These are phyloP conservation scores for Crotalus helleri DNA, from an alignment of 2,113 vertebrate genomes.

Conservation along the genomic window DNA sequence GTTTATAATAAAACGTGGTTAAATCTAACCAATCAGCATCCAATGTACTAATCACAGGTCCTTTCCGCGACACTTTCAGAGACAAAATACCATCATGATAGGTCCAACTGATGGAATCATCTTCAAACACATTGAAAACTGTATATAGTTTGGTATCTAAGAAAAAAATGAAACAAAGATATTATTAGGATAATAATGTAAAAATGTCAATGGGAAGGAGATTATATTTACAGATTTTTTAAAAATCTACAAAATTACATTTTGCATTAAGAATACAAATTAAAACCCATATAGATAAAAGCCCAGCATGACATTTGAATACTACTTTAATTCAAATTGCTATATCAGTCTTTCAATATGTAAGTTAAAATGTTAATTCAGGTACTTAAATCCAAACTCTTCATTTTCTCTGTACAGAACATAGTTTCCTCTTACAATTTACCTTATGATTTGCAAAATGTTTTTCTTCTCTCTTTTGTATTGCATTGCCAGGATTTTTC, in stretches of 20 bases:
- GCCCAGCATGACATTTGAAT: conserved; percentile 2
- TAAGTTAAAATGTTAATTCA: conserved; percentile 3
- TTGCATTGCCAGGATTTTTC: neutral
- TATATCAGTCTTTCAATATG: neutral
- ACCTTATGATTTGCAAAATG: neutral
- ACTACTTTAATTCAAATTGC: conserved; percentile 14
- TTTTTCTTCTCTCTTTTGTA: neutral
- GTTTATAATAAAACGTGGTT: conserved; percentile 89
- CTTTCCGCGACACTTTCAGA: conserved; percentile 89
- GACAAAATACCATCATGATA: conserved; percentile 89
- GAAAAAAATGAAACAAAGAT: conserved; percentile 10
- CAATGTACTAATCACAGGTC: conserved; percentile 82
- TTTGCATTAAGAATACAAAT: neutral
- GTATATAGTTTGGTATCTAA: conserved; percentile 81
- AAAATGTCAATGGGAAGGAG: neutral
- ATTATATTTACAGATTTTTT: neutral
- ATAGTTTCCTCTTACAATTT: neutral
- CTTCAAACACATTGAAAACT: conserved; percentile 83
- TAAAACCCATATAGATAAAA: conserved; percentile 2
- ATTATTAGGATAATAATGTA: neutral
- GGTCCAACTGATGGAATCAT: conserved; percentile 79
- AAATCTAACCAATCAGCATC: conserved; percentile 96
- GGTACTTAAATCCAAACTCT: conserved; percentile 7
- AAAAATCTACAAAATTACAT: neutral
- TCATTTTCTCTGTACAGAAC: neutral